Evolutionary conservation across 2,888 invertebrate genomes (phyloP).

Genomic region (Trichopoda pennipes): DNA sequence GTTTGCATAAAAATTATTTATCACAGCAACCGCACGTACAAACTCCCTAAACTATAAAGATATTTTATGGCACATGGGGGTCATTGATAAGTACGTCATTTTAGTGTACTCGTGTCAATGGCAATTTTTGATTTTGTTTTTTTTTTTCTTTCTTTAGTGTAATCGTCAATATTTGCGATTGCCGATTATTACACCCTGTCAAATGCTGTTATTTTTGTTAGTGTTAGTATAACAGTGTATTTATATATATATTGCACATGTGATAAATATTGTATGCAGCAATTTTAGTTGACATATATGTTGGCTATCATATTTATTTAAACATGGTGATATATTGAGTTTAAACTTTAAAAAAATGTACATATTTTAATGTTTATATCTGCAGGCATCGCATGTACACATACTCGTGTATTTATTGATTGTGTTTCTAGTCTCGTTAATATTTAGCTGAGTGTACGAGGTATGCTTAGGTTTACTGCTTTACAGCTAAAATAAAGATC

Average conservation of each 20-base stretch:
- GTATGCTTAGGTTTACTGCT: too few relatives aligned
- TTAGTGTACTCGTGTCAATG: conserved; percentile 7
- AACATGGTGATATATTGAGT: not conserved
- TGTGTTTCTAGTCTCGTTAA: not conserved
- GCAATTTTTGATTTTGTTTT: conserved; percentile 7
- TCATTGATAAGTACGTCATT: conserved; percentile 18
- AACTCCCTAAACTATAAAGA: conserved; percentile 10
- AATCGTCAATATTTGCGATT: not conserved
- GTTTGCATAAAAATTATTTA: not conserved
- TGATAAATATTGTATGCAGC: conserved; percentile 4
- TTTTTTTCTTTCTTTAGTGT: not conserved
- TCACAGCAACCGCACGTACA: not conserved
- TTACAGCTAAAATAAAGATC: too few relatives aligned
- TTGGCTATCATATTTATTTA: not conserved
- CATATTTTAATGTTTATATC: not conserved
- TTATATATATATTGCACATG: too few relatives aligned
- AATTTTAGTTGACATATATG: too few relatives aligned
- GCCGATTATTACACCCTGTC: not conserved
- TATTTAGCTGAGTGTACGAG: not conserved
- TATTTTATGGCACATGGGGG: conserved; percentile 16
- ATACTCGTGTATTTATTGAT: not conserved
- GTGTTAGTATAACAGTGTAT: not conserved
- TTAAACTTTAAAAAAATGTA: not conserved
- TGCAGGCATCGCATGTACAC: not conserved
- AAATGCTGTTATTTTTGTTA: not conserved